These are phyloP conservation scores for Cheirogaleus major DNA, from an alignment of 2,797 vertebrate genomes.

Conservation along the genomic window DNA sequence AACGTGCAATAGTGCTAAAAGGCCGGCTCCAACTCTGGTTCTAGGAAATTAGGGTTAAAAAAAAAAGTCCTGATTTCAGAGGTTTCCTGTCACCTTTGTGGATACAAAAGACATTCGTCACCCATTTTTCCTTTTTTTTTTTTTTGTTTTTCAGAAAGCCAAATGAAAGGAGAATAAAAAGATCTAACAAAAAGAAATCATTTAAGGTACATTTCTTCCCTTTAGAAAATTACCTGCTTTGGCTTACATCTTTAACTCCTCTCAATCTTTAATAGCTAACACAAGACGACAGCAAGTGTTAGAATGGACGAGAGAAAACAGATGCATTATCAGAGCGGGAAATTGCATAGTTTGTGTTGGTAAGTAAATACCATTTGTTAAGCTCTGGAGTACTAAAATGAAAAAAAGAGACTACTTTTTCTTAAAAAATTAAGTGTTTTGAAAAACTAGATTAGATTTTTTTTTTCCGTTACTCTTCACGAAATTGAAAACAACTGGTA, in stretches of 20 bases:
- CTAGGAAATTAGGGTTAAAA: constrained; percentile 65
- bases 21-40: constrained; percentile 58
- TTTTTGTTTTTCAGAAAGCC: constrained; percentile 52
- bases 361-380: constrained; percentile 71
- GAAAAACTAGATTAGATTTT: constrained; percentile 73
- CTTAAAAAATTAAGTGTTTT: constrained; percentile 67
- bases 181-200: constrained; percentile 76
- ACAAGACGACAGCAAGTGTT: constrained; percentile 45
- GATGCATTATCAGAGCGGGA: constrained; percentile 50
- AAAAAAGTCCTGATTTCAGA: constrained; percentile 72
- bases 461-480: constrained; percentile 36
- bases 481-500: constrained; percentile 70
- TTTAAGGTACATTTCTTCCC: constrained; percentile 70
- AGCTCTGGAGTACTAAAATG: constrained; percentile 53
- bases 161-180: constrained; percentile 75
- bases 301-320: constrained; percentile 60
- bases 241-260: constrained; percentile 66
- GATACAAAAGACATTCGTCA: constrained; percentile 75
- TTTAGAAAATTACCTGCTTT: constrained; percentile 80
- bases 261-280: constrained; percentile 72
- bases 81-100: constrained; percentile 76
- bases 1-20: constrained; percentile 69
- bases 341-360: constrained; percentile 67
- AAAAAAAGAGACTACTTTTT: constrained; percentile 65
- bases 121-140: background rate